phyloP scores from a whole-genome alignment of 2,888 invertebrate genomes.

The Acrobasis repandana region DNA sequence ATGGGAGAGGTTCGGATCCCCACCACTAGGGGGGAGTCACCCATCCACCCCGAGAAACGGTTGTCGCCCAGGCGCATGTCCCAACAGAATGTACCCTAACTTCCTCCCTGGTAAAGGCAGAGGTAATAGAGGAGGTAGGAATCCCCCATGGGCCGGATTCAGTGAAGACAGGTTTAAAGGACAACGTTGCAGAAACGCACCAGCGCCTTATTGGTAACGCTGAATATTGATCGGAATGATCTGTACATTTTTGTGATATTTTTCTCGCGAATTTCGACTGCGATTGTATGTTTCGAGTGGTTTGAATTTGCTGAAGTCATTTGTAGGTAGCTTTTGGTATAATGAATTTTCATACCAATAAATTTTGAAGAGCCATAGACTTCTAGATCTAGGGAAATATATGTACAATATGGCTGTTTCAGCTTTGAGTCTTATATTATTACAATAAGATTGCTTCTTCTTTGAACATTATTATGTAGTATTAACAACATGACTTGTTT shows the following conservation, averaged over 20 bases:
- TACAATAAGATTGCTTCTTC: not conserved
- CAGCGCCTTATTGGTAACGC: slow-evolving; percentile 70
- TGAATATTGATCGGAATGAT: slow-evolving; percentile 2
- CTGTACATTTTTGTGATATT: slow-evolving; percentile 17
- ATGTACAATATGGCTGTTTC: not conserved
- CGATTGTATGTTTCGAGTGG: not conserved
- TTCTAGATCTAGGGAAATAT: not conserved
- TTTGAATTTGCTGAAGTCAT: not conserved
- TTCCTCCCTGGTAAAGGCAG: slow-evolving; percentile 58
- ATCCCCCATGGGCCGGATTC: slow-evolving; percentile 68
- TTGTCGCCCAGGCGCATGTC: slow-evolving; percentile 66
- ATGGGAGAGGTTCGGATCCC: slow-evolving; percentile 63
- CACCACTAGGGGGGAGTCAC: slow-evolving; percentile 55
- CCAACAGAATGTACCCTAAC: slow-evolving; percentile 56
- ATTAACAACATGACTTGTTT: not conserved
- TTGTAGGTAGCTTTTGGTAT: slow-evolving; percentile 1
- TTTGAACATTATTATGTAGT: not conserved
- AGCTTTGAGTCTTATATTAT: not conserved
- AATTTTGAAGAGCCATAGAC: not conserved
- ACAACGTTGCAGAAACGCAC: slow-evolving; percentile 64
- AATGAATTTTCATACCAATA: slow-evolving; percentile 4
- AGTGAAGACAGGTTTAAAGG: slow-evolving; percentile 68
- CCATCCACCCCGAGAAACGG: slow-evolving; percentile 67
- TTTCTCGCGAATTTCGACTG: not conserved
- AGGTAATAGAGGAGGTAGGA: slow-evolving; percentile 55